Evolutionary conservation across 1,140 invertebrate species (phyloP).

Genomic region (Pseudoatta argentina): DNA sequence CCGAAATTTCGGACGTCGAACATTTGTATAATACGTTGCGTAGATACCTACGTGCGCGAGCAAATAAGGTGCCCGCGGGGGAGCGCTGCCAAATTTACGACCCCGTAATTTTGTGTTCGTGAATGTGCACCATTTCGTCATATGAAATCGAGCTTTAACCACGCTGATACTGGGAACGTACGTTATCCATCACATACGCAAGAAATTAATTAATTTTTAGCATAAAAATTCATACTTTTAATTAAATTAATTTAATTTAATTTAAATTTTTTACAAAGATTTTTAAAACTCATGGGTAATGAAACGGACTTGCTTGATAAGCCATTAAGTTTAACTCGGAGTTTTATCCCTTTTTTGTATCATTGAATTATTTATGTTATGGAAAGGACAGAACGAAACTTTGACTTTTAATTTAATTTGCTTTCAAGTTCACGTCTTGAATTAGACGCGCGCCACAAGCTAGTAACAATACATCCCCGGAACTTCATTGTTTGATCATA

Average conservation of each 20-base stretch:
- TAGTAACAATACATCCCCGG: conserved; percentile 15
- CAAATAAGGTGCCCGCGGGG: conserved; percentile 34
- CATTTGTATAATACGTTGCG: background rate
- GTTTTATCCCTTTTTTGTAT: background rate
- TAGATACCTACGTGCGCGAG: background rate
- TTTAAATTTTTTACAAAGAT: background rate
- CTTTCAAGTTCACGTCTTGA: background rate
- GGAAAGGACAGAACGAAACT: background rate
- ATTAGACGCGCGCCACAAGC: conserved; percentile 16
- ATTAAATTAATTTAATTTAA: background rate
- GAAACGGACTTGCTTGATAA: background rate
- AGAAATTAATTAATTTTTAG: background rate
- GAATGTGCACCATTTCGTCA: conserved; percentile 19
- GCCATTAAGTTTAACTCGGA: background rate
- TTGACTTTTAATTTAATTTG: background rate
- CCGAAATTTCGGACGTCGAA: conserved; percentile 60
- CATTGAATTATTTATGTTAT: background rate
- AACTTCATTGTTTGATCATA: conserved; percentile 16
- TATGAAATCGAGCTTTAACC: background rate
- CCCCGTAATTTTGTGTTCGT: conserved; percentile 42
- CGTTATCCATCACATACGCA: background rate
- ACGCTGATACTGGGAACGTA: background rate
- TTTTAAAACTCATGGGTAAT: background rate
- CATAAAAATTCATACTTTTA: background rate
- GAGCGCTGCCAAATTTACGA: conserved; percentile 42